Evolutionary conservation across 2,113 vertebrate species (phyloP).

Genomic region (Alces alces): DNA sequence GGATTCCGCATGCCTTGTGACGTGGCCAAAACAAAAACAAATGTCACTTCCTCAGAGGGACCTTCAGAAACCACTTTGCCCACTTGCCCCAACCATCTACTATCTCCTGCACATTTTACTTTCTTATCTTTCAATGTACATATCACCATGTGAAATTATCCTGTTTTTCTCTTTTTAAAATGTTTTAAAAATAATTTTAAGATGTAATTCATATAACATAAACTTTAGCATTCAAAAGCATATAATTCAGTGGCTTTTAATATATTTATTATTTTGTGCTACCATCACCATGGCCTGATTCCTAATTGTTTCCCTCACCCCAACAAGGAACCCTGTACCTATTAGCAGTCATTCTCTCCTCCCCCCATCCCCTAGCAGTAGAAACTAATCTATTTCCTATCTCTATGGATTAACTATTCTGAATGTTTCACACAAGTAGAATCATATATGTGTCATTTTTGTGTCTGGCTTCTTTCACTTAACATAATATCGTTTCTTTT

Average conservation of each 20-base stretch:
- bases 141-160: neutral
- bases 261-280: neutral
- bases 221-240: neutral
- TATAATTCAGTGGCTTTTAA: neutral
- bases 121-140: neutral
- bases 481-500: neutral
- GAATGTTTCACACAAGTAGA: neutral
- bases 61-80: neutral
- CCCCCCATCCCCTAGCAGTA: too few species aligned
- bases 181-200: neutral
- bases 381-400: neutral
- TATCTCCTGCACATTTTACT: neutral
- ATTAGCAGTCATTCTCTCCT: neutral
- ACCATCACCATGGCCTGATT: neutral
- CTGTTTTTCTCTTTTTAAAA: neutral
- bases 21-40: neutral
- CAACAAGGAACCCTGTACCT: neutral
- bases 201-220: neutral
- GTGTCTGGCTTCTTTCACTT: neutral
- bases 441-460: neutral
- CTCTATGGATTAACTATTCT: neutral
- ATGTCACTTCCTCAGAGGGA: neutral
- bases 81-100: neutral
- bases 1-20: neutral
- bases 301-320: neutral